A percentile compares a stretch with the other conserved stretches of the same genome.
phyloP scores from a whole-genome alignment of 2,113 vertebrate genomes.

The Hemibagrus wyckioides region DNA sequence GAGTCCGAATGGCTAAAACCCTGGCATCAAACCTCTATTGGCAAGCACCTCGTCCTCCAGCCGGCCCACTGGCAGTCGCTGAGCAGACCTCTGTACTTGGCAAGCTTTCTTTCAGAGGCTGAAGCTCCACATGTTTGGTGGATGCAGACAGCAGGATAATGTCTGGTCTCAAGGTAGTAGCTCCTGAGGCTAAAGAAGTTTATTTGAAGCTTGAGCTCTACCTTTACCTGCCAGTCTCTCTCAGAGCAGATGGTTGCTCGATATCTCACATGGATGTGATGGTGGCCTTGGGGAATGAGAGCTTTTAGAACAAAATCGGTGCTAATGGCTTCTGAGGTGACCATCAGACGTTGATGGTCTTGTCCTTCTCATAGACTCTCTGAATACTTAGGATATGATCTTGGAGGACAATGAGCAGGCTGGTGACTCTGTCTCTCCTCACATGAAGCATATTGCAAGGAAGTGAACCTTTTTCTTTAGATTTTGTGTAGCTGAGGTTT shows the following conservation, averaged over 20 bases:
- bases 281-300: not conserved
- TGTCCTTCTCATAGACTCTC: not conserved
- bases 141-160: not conserved
- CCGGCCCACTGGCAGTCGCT: not conserved
- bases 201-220: not conserved
- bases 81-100: slow-evolving; percentile 4
- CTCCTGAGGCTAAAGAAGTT: not conserved
- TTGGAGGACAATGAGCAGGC: not conserved
- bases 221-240: not conserved
- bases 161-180: not conserved
- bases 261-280: not conserved
- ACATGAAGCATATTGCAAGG: not conserved
- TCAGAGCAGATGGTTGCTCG: not conserved
- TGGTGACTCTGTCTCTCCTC: not conserved
- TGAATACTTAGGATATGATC: not conserved
- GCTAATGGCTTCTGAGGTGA: not conserved
- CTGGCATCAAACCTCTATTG: not conserved
- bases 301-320: not conserved
- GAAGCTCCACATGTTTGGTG: not conserved
- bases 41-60: not conserved
- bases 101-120: not conserved
- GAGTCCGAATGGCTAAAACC: not conserved
- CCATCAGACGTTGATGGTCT: not conserved
- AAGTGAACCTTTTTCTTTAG: too few species aligned
- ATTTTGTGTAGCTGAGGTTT: not conserved